Conservation (phyloP, 2,888 invertebrate species). For the Cataglyphis rosenhaueri region DNA sequence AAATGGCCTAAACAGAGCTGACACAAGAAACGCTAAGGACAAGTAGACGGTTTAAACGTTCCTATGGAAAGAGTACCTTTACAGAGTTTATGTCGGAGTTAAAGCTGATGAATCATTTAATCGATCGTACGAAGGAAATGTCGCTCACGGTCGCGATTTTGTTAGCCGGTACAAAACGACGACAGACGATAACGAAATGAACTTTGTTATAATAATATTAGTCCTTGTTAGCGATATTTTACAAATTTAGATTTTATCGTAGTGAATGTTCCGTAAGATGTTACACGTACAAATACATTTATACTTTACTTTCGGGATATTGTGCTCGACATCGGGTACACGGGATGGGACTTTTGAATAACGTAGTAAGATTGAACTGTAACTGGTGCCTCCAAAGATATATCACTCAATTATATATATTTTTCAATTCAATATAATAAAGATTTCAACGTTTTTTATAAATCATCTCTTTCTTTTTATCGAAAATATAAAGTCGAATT, state of each 20-base stretch:
- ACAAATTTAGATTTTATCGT: conserved; percentile 18
- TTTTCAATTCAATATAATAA: conserved; percentile 7
- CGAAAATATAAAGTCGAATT: background rate
- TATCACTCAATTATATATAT: background rate
- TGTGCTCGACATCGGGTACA: conserved; percentile 4
- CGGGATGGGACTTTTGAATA: conserved; percentile 4
- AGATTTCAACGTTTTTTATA: conserved; percentile 1
- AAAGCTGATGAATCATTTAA: conserved; percentile 16
- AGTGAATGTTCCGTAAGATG: conserved; percentile 19
- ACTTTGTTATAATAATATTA: conserved; percentile 42
- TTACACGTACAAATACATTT: conserved; percentile 8
- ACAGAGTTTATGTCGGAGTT: conserved; percentile 25
- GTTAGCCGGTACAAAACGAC: conserved; percentile 30
- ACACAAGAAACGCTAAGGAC: conserved; percentile 15
- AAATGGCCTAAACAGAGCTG: background rate
- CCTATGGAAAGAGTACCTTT: conserved; percentile 60
- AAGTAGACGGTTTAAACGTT: conserved; percentile 60
- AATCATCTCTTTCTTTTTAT: background rate
- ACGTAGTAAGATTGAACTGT: background rate
- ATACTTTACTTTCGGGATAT: conserved; percentile 16
- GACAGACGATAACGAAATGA: conserved; percentile 37
- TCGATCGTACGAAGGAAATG: conserved; percentile 2
- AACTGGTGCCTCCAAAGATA: background rate
- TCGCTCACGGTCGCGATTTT: background rate
- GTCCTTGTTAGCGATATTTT: conserved; percentile 41